Evolutionary conservation across 2,113 vertebrate species (phyloP).

Genomic region (Orientallactaga bullata): DNA sequence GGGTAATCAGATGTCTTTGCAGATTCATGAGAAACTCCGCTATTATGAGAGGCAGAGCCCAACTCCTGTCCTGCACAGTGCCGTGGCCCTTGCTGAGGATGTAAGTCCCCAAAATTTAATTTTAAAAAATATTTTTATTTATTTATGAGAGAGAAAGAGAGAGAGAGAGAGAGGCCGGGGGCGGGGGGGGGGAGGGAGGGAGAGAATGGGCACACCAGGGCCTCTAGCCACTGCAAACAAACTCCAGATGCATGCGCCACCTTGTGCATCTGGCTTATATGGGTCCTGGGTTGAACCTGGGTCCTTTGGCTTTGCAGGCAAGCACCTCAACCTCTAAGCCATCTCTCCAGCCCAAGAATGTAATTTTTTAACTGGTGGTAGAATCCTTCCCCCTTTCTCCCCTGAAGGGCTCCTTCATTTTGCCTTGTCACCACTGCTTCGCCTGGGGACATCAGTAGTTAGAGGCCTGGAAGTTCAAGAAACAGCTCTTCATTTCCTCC

Average conservation of each 20-base stretch:
- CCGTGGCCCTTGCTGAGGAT: conserved; percentile 93
- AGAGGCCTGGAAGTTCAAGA: not conserved
- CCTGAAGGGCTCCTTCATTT: not conserved
- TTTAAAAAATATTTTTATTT: no score
- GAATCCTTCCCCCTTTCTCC: not conserved
- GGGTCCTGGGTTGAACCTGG: no score
- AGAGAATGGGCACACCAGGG: no score
- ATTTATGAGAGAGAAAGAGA: no score
- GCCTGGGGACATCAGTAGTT: not conserved
- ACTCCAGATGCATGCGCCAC: no score
- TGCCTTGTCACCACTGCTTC: not conserved
- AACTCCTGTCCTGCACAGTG: conserved; percentile 93
- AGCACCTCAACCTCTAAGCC: no score
- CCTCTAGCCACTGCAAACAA: no score
- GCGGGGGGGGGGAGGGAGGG: no score
- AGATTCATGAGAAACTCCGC: conserved; percentile 96
- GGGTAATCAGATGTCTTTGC: conserved; percentile 75
- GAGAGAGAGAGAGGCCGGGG: no score
- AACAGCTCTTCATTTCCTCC: not conserved
- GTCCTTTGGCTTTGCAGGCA: no score
- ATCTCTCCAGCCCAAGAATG: not conserved
- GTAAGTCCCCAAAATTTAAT: conserved; percentile 86
- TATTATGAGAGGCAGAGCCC: conserved; percentile 94
- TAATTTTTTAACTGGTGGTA: not conserved
- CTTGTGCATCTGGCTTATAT: no score